Base-by-base conservation (phyloP, 2,113 vertebrate genomes). In the Myodes glareolus region DNA sequence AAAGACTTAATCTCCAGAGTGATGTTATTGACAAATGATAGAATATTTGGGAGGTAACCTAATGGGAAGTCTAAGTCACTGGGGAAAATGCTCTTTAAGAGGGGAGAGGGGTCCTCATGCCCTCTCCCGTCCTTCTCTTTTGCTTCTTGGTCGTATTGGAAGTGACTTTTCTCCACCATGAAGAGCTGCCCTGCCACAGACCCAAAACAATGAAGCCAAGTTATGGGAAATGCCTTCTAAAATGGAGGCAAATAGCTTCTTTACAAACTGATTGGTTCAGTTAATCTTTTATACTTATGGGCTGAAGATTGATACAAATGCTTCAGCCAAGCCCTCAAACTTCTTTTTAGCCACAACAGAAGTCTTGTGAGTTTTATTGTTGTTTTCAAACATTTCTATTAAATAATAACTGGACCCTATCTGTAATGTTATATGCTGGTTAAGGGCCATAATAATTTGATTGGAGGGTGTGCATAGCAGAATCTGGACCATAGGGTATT, bases 311-410 rank as follows among this genome's bases (percentile, higher is more conserved):
- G 21, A 58, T 21, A 84, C 13, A 52, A 10, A 52, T 23, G 11
- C n/a, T 92, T 91, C 55, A 84, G 7, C 4, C 39, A 31, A 82
- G 13, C 92, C 80, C 61, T 80, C 85, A 55, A 9, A 67, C 93
- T 90, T 31, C 21, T 29, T 88, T 80, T 81, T 52, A 13, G 33
- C 10, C 42, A 92, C 11, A 93, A 82, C 25, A 77, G 52, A 17
- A 93, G 75, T 91, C 23, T 68, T 95, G 5, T 73, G 8, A 92
- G 33, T 6, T 14, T 88, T 75, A 88, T 91, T 45, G 84, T 88
- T 94, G 86, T 91, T 97, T 96, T 92, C 96, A 85, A 92, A 45
- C 45, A 50, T 23, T 77, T 92, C n/a, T 95, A 47, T 7, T 93
- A 72, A 88, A 88, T 10, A 81, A 25, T 90, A 82, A 84, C 10